Conservation (phyloP, 2,113 vertebrate genomes). For the Rutilus rutilus region DNA sequence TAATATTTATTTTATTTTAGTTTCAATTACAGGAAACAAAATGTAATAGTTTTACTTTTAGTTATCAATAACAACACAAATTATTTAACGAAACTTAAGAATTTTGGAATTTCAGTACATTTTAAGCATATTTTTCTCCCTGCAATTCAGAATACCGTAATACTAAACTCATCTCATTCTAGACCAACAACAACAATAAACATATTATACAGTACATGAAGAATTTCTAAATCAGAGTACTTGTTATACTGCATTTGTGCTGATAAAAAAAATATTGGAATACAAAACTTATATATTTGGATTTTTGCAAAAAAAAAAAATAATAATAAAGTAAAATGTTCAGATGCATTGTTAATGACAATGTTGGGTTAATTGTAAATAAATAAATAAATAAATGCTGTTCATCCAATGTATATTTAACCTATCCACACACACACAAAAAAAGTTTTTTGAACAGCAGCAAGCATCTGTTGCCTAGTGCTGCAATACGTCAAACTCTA, state of each 20-base stretch:
- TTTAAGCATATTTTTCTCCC: background rate
- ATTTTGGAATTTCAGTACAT: background rate
- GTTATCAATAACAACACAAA: background rate
- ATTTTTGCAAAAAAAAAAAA: background rate
- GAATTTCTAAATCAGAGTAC: background rate
- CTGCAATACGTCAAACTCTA: conserved; percentile 47
- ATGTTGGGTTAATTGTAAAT: background rate
- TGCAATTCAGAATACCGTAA: background rate
- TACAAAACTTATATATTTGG: background rate
- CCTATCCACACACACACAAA: conserved; percentile 38
- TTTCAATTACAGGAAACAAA: background rate
- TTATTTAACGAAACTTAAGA: background rate
- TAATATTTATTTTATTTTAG: background rate
- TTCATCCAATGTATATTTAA: background rate
- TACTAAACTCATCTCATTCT: background rate
- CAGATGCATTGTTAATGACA: background rate
- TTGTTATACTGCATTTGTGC: background rate
- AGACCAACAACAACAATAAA: background rate
- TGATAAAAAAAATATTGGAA: background rate
- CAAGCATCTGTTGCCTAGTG: conserved; percentile 72
- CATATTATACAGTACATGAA: background rate
- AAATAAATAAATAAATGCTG: background rate
- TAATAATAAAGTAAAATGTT: background rate
- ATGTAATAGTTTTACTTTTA: background rate
- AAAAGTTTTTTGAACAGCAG: conserved; percentile 70